phyloP scores from a whole-genome alignment of 2,113 vertebrate genomes.

The Pao palembangensis region DNA sequence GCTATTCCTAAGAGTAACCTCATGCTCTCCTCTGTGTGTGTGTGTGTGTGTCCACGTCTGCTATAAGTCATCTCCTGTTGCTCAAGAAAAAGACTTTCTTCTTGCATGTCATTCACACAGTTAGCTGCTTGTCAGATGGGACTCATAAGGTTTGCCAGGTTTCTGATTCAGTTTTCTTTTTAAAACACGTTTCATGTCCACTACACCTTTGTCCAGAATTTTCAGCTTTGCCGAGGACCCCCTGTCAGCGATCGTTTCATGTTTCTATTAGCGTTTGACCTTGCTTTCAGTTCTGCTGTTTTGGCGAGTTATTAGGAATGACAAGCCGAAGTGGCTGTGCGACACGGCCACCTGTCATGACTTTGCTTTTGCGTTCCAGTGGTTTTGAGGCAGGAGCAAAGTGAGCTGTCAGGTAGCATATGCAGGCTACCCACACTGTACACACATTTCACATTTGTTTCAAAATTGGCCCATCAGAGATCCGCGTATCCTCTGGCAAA shows the following conservation, averaged over 20 bases:
- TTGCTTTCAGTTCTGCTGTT: neutral
- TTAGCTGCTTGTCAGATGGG: too few relatives aligned
- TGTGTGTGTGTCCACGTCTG: neutral
- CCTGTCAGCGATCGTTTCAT: constrained; percentile 6
- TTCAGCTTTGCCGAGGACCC: constrained; percentile 5
- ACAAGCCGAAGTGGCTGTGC: constrained; percentile 39
- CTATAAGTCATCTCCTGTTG: too few relatives aligned
- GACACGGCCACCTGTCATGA: constrained; percentile 24
- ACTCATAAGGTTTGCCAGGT: too few relatives aligned
- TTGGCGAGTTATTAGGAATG: constrained; percentile 48
- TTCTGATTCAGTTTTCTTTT: constrained; percentile 5
- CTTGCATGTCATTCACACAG: too few relatives aligned
- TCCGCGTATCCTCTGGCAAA: neutral
- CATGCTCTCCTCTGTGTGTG: neutral
- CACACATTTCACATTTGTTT: constrained; percentile 42
- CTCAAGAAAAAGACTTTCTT: too few relatives aligned
- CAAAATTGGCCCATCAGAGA: neutral
- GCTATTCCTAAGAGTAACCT: too few relatives aligned
- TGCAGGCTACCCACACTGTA: constrained; percentile 18
- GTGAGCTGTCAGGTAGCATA: constrained; percentile 37
- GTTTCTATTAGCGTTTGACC: constrained; percentile 8
- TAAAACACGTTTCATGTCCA: too few relatives aligned
- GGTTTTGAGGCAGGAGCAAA: constrained; percentile 37
- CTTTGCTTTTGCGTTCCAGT: constrained; percentile 31
- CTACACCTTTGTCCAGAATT: constrained; percentile 14